Base-by-base conservation (phyloP, 2,797 vertebrate species). In the Enteromius paludinosus region DNA sequence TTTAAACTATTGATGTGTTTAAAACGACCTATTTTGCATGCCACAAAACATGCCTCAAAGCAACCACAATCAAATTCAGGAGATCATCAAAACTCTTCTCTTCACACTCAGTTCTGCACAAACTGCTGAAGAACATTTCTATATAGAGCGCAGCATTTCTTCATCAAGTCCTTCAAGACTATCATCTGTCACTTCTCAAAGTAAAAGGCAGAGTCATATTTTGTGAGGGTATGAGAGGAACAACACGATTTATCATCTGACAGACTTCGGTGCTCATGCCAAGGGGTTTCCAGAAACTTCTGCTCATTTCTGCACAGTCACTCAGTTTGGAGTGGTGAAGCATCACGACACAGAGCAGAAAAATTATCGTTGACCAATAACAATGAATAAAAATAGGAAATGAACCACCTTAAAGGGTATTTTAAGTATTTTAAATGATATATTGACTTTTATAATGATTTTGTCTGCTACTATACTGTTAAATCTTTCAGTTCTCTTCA, bases 171-270 rank as follows among this genome's bases (percentile, higher is more conserved):
- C 69, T 79, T 82, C 76, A 83, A 35, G 5, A 59, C 45, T 38
- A 70, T 75, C 74, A 47, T 65, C 68, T 70, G 45, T 81, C 77
- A 43, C 66, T 62, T 87, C 61, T 80, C 38, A 71, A 20, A 82
- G 83, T 68, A 65, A 74, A 87, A 82, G 56, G 79, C 85, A 47
- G 79, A 83, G 81, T 82, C 85, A 82, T 79, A 77, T 82, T 83
- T 23, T 64, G 72, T 76, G 73, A 62, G 54, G 79, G 38, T 38
- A 49, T 43, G 25, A 66, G 64, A 78, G 61, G 52, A 79, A 85
- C 69, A 81, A 86, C 41, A 45, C 62, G 33, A 86, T 87, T 79
- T 69, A 83, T 87, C 86, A 87, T 83, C 69, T 54, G 82, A 66
- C 83, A 70, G 43, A 78, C 72, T 41, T 41, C 75, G 43, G 79